Conservation (phyloP, 2,888 invertebrate genomes). For the Liposcelis brunnea region DNA sequence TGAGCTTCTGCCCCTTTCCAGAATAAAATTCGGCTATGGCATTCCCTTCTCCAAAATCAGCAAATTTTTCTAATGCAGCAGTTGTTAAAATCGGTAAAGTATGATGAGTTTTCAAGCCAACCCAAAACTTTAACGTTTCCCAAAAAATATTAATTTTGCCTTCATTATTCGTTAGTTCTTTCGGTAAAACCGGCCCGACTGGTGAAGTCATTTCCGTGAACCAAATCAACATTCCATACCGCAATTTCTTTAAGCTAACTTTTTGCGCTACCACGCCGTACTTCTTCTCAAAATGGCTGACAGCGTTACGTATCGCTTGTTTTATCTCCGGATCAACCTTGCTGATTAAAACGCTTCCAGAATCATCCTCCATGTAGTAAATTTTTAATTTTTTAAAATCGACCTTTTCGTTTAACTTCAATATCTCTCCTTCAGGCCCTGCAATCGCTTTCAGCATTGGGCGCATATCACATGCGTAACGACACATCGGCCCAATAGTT, state of each 20-base stretch:
- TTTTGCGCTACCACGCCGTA: conserved; percentile 43
- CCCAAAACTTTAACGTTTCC: conserved; percentile 56
- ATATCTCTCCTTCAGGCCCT: conserved; percentile 39
- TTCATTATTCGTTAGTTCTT: conserved; percentile 45
- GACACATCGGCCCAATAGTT: conserved; percentile 72
- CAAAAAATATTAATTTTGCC: conserved; percentile 39
- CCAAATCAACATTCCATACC: conserved; percentile 54
- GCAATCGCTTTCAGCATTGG: conserved; percentile 59
- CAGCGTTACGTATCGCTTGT: conserved; percentile 40
- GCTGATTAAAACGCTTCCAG: conserved; percentile 49
- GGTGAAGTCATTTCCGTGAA: conserved; percentile 52
- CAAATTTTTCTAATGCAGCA: conserved; percentile 43
- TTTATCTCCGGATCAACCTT: conserved; percentile 57
- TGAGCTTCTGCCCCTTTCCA: conserved; percentile 42
- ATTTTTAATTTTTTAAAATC: conserved; percentile 45
- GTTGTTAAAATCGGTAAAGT: conserved; percentile 66
- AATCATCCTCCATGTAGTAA: conserved; percentile 67
- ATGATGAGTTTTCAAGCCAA: conserved; percentile 53
- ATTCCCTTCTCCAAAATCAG: conserved; percentile 38
- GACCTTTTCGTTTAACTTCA: conserved; percentile 44
- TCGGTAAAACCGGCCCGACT: conserved; percentile 40
- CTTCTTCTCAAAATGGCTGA: conserved; percentile 39
- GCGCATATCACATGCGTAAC: conserved; percentile 66
- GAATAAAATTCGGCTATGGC: conserved; percentile 39
- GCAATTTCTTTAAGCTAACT: conserved; percentile 38